Base-by-base conservation (phyloP, 2,888 invertebrate species). In the Epsilonema sp. region DNA sequence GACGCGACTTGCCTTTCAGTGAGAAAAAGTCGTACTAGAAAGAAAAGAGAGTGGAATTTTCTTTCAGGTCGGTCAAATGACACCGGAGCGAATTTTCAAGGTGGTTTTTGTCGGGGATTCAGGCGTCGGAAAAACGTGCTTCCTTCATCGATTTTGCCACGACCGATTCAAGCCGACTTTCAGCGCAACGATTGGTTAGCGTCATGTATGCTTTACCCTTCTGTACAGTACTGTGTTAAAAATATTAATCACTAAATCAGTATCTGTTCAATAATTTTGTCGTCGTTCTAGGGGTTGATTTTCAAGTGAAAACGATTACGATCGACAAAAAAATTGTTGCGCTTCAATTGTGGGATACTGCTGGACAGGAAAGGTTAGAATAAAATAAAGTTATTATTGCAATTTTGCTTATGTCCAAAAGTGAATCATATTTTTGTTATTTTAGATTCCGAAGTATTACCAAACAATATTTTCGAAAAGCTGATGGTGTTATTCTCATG, bases 391-490 rank as follows among this genome's bases (percentile, higher is more conserved):
- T 4, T 31, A 25, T 2, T n/a, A 41, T 40, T 37, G 20, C 13
- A 2, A 2, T 47, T 41, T 43, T 21, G 3, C 19, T 19, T 23
- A 22, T 42, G 36, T 21, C 45, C 38, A 4, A 13, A 37, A 25
- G 13, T 44, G 16, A n/a, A 21, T 31, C 19, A 13, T 3, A 42
- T n/a, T n/a, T n/a, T n/a, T n/a, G n/a, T n/a, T n/a, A n/a, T n/a
- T 56, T 16, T 58, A 70, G 72, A 55, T 74, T 70, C 55, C 67
- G 72, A 21, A 70, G 71, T 43, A 71, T 74, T 42, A 73, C 73
- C 0, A 71, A 71, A 53, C 73, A 74, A 55, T 74, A 74, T 57
- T 73, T 71, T 60, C 65, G 74, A 2, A 73, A 73, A 56, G 72
- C 74, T 2, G 74, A 74, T 55, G 73, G 72, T 2, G 72, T 74